These are phyloP conservation scores for Yponomeuta cagnagella DNA, from an alignment of 2,888 invertebrate genomes.

Conservation along the genomic window DNA sequence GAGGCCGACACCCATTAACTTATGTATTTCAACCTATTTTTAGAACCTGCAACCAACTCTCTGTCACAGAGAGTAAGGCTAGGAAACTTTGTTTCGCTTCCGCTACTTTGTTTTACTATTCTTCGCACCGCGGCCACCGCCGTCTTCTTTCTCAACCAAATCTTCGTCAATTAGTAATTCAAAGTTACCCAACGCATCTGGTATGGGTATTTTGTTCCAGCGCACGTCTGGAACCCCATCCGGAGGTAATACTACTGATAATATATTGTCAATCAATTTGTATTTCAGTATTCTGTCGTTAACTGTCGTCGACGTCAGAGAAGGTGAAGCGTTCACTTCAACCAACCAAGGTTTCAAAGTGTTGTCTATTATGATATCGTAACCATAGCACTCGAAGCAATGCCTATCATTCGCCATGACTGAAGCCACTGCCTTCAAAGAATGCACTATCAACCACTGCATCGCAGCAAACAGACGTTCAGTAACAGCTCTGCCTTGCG, in stretches of 20 bases:
- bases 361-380: conserved; percentile 97
- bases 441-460: conserved; percentile 93
- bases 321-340: conserved; percentile 97
- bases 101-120: conserved; percentile 29
- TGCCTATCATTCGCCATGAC: conserved; percentile 95
- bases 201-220: conserved; percentile 88
- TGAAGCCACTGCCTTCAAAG: conserved; percentile 92
- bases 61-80: no score
- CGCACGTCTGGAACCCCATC: conserved; percentile 92
- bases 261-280: conserved; percentile 93
- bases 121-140: conserved; percentile 34
- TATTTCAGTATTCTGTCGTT: conserved; percentile 96
- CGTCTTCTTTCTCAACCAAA: conserved; percentile 79
- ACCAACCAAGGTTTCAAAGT: conserved; percentile 95
- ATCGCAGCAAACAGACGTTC: conserved; percentile 92
- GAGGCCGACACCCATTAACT: conserved; percentile 7
- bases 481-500: conserved; percentile 90
- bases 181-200: conserved; percentile 88
- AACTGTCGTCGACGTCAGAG: conserved; percentile 94
- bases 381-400: conserved; percentile 96
- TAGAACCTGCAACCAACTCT: neutral
- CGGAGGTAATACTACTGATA: conserved; percentile 92
- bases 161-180: conserved; percentile 91
- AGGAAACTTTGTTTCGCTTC: no score
- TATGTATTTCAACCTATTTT: neutral